These are phyloP conservation scores for Apogon hyalosoma DNA, from an alignment of 2,797 vertebrate species.

Conservation along the genomic window DNA sequence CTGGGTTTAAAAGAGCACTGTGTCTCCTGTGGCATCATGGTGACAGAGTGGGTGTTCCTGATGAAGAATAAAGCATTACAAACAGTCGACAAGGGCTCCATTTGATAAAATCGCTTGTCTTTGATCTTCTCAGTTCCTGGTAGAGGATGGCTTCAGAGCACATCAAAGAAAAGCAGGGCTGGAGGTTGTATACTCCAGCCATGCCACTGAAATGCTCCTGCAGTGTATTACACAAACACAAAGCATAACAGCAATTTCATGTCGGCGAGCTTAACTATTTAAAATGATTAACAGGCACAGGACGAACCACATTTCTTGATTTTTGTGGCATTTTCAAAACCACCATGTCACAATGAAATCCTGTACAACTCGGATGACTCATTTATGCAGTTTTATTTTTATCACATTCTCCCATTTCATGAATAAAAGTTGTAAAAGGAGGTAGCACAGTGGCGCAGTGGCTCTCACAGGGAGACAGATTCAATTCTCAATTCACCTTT, in stretches of 20 bases:
- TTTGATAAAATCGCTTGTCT: conserved; percentile 79
- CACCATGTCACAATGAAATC: conserved; percentile 48
- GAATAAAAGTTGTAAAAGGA: conserved; percentile 70
- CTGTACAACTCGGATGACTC: conserved; percentile 60
- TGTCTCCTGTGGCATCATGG: conserved; percentile 65
- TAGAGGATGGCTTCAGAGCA: conserved; percentile 68
- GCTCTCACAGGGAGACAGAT: conserved; percentile 49
- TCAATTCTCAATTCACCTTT: conserved; percentile 25
- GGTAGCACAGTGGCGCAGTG: conserved; percentile 41
- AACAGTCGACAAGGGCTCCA: conserved; percentile 73
- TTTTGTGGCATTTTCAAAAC: conserved; percentile 47
- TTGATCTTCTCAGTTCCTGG: conserved; percentile 79
- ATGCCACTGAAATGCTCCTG: conserved; percentile 51
- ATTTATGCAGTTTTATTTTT: conserved; percentile 73
- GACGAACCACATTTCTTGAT: conserved; percentile 36
- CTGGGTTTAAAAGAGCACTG: conserved; percentile 84
- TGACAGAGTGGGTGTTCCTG: conserved; percentile 73
- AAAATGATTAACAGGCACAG: conserved; percentile 61
- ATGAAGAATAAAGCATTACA: conserved; percentile 74
- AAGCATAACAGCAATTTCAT: conserved; percentile 47
- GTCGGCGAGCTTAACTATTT: conserved; percentile 60
- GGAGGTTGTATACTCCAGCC: conserved; percentile 60
- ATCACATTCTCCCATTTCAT: conserved; percentile 55
- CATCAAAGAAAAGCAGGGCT: conserved; percentile 66
- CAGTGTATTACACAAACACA: conserved; percentile 9